Base-by-base conservation (phyloP, 2,113 vertebrate species). In the Pseudopipra pipra region DNA sequence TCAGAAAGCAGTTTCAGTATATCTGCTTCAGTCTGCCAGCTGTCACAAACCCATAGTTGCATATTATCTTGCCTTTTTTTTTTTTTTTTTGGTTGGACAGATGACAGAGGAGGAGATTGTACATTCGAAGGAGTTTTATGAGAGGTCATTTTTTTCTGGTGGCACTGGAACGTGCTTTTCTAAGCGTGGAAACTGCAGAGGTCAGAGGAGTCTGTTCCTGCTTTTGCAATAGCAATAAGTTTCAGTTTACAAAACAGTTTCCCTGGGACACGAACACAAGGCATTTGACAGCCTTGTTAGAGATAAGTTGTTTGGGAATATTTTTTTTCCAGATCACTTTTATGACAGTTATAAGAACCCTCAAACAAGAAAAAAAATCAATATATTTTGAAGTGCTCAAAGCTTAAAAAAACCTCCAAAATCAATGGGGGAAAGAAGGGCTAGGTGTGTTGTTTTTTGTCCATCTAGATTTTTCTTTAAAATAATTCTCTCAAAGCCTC, bases 231-330 rank as follows among this genome's bases (percentile, higher is more conserved):
- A 91, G 71, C 74, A 87, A 1, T 55, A 47, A 71, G 39, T 86
- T 91, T 96, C 79, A 71, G 82, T 95, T 96, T 93, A 93, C 87
- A 71, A 87, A 97, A 83, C 55, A 67, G 63, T 83, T 84, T 94
- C 75, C 46, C 78, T 85, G 67, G 70, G 78, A 85, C 44, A 66
- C 3, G 0, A 76, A 31, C 82, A 68, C 31, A 54, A 75, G 85
- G 20, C 71, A 16, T 91, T 85, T 83, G 54, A 91, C 44, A 85
- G 54, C 49, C 75, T 70, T 55, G 41, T 58, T 90, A 77, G 35
- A 66, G 63, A 85, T 35, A 73, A 94, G 55, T 23, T 83, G 20
- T 44, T 79, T 54, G 37, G 35, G 49, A 83, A 82, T 66, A 15
- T 0, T 6, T 61, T 75, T 81, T 20, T 31, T 0, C 63, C 31